Evolutionary conservation across 2,113 vertebrate species (phyloP), one percentile per base, ranked within the genome.

Genomic region (Elanoides forficatus): DNA sequence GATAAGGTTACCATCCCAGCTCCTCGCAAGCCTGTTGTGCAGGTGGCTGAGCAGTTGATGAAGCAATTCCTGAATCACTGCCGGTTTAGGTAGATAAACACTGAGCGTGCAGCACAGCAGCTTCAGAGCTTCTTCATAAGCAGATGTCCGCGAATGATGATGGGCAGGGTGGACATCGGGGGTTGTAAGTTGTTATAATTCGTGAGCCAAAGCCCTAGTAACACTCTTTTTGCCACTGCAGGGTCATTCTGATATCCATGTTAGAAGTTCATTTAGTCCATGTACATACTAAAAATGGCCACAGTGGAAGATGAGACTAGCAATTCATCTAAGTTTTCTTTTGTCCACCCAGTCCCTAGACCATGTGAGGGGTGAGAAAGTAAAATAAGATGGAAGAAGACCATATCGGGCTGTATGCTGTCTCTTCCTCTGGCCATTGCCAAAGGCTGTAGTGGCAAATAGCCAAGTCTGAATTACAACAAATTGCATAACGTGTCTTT

Each of bases 1-100:
- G 93, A 91, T 93, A 96, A 93, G 40, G 90, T 97, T 96, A 72
- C 96, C 66, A 53, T 85, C 78, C 62, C 62, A 62, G 62, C 70
- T 96, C 90, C 70, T 96, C 62, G 78, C 81, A 65, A 4, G 27
- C 36, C 66, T 9, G 36, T 48, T 65, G 65, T 93, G 90, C 95
- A 95, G 87, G 87, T 97, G 91, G 76, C 84, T 73, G 78, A 67
- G 53, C 8, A 4, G 50, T 34, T 91, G 76, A 55, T 75, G 84
- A 75, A 88, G 62, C 70, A 65, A 9, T 90, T 82, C 70, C 66
- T 52, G 48, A 72, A 38, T 27, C 48, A 3, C 53, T 60, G 52
- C 43, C 7, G 9, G 7, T 87, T 93, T 60, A 66, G 66, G 71
- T 48, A 60, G 43, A 60, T 56, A 47, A 90, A 34, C 36, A 32